These are phyloP conservation scores for Fabriciana adippe DNA, from an alignment of 2,888 invertebrate species.

Conservation along the genomic window DNA sequence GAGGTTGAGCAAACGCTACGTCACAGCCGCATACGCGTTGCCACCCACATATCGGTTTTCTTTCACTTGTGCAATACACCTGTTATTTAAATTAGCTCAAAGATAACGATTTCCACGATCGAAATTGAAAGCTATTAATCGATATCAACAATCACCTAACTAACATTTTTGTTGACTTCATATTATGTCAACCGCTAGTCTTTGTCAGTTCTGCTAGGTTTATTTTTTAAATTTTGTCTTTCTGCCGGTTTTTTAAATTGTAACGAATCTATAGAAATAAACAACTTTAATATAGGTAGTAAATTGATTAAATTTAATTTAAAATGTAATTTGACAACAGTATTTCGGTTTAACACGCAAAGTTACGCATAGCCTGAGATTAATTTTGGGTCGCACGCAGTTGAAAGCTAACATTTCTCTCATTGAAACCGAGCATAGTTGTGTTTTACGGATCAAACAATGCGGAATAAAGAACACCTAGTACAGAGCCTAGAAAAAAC, in stretches of 20 bases:
- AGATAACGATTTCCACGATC: slow-evolving; percentile 38
- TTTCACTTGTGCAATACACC: slow-evolving; percentile 67
- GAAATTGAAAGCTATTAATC: slow-evolving; percentile 15
- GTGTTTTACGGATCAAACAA: slow-evolving; percentile 27
- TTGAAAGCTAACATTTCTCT: slow-evolving; percentile 30
- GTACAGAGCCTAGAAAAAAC: slow-evolving; percentile 49
- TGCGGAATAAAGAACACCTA: slow-evolving; percentile 40
- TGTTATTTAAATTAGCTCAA: slow-evolving; percentile 53
- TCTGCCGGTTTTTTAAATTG: neutral
- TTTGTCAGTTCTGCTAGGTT: too few species aligned
- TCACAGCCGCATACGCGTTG: slow-evolving; percentile 47
- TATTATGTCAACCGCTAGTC: neutral
- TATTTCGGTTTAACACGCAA: slow-evolving; percentile 15
- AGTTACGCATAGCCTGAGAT: slow-evolving; percentile 13
- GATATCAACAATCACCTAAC: slow-evolving; percentile 7
- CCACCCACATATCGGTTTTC: slow-evolving; percentile 53
- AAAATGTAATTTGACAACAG: slow-evolving; percentile 7
- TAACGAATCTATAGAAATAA: neutral
- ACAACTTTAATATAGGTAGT: slow-evolving; percentile 1
- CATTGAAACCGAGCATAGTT: slow-evolving; percentile 33
- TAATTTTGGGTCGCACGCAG: slow-evolving; percentile 26
- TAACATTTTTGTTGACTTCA: neutral
- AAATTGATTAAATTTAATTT: slow-evolving; percentile 4
- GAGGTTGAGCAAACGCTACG: slow-evolving; percentile 48
- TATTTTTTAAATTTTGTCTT: too few species aligned